Evolutionary conservation across 2,797 vertebrate genomes (phyloP), one percentile per base, ranked within the genome.

Genomic region (Anniella stebbinsi): DNA sequence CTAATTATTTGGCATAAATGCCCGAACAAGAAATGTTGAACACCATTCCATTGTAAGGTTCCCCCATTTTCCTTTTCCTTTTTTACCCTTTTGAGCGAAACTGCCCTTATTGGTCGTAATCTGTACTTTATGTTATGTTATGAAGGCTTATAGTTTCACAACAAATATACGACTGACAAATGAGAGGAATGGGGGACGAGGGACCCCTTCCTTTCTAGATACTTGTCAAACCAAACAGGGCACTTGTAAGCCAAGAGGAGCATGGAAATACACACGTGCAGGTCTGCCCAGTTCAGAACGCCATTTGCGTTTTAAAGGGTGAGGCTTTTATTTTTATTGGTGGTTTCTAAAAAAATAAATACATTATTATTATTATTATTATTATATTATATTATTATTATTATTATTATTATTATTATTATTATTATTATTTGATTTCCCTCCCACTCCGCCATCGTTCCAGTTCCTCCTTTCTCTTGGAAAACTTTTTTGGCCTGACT

Each of bases 1-100:
- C 86, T 93, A 91, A 94, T 93, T 94, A 91, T 90, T 90, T 83
- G 90, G 67, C 88, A 92, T 87, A 92, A 93, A 94, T 60, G 90
- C 80, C 72, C 85, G 38, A 70, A 87, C 92, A 89, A 93, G 94
- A 93, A 92, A 92, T 90, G 36, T 92, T 91, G 93, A 93, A 87
- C 95, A 92, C 89, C 92, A 94, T 93, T 95, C 3, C 25, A 15
- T 28, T 28, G 9, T 3, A 45, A 28, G 57, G 25, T 8, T 8
- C 33, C 63, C 60, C 60, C 28, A 8, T 8, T 5, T 23, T 1
- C 18, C 3, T 36, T 33, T 8, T 3, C 15, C 30, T n/a, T 5
- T 1, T 21, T 45, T 23, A 15, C 17, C 28, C 17, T 41, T 54
- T 36, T 13, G 9, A 25, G 36, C 12, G 12, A 33, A 30, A 28